Percentiles rank a stretch among this genome's conserved stretches.
phyloP scores from a whole-genome alignment of 2,113 vertebrate genomes.

The Ictalurus furcatus region DNA sequence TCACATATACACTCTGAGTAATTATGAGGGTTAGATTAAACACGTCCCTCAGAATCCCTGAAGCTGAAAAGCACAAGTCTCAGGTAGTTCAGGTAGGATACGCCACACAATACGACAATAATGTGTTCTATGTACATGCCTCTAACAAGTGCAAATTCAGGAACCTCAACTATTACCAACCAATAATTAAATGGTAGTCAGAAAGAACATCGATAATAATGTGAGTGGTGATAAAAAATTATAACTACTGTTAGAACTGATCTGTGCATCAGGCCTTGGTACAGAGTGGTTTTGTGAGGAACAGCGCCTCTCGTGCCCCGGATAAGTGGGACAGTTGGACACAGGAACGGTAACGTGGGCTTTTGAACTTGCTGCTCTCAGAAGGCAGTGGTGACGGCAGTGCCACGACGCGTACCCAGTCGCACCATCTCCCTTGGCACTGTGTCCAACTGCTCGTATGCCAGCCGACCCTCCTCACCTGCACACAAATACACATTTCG shows the following conservation, averaged over 20 bases:
- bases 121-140: conserved; percentile 64
- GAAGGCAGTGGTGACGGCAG: conserved; percentile 80
- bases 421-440: conserved; percentile 81
- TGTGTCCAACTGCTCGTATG: conserved; percentile 89
- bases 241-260: conserved; percentile 29
- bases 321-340: background rate
- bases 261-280: conserved; percentile 5
- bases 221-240: conserved; percentile 30
- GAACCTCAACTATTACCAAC: conserved; percentile 44
- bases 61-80: conserved; percentile 56
- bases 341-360: background rate
- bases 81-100: conserved; percentile 52
- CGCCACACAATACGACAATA: conserved; percentile 19
- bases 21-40: conserved; percentile 16
- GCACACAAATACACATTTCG: conserved; percentile 26
- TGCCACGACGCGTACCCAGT: conserved; percentile 76
- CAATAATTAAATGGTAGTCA: conserved; percentile 52
- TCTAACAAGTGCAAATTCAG: conserved; percentile 58
- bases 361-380: conserved; percentile 20
- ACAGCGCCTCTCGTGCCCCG: background rate
- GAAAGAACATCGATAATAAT: conserved; percentile 42
- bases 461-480: conserved; percentile 93
- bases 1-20: conserved; percentile 28
- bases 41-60: conserved; percentile 65
- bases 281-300: background rate